A percentile compares a stretch with the other conserved stretches of the same genome.
Evolutionary conservation across 92 coral and sea anemone species (phyloP).

Genomic region (Desmophyllum pertusum): DNA sequence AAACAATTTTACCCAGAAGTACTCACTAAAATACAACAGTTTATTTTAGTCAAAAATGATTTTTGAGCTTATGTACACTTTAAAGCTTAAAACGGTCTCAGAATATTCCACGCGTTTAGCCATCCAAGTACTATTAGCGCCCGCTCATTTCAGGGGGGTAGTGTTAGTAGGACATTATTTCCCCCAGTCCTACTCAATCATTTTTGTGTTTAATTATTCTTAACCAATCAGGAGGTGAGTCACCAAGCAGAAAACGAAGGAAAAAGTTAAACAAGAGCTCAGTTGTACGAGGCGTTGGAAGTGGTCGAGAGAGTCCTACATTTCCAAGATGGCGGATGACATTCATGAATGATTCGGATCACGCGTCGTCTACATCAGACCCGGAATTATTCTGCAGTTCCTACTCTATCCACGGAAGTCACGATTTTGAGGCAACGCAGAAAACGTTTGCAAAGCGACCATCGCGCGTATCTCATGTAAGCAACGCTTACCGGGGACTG

Average conservation of each 20-base stretch:
- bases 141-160: too few relatives aligned
- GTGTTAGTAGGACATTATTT: neutral
- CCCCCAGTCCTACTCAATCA: neutral
- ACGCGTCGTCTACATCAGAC: neutral
- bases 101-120: too few relatives aligned
- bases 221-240: neutral
- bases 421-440: neutral
- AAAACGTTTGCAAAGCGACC: too few relatives aligned
- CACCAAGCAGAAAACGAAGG: neutral
- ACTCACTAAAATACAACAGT: too few relatives aligned
- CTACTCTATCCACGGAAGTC: neutral
- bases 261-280: neutral
- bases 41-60: too few relatives aligned
- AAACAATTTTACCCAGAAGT: too few relatives aligned
- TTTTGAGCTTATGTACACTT: too few relatives aligned
- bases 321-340: conserved; percentile 49
- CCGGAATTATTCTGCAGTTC: neutral
- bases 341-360: neutral
- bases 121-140: too few relatives aligned
- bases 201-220: neutral
- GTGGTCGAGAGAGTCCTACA: conserved; percentile 37
- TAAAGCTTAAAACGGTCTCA: too few relatives aligned
- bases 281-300: neutral
- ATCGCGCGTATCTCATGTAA: too few relatives aligned
- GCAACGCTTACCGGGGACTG: too few relatives aligned